phyloP scores from a whole-genome alignment of 2,888 invertebrate species.

The Onthophagus sagittarius region DNA sequence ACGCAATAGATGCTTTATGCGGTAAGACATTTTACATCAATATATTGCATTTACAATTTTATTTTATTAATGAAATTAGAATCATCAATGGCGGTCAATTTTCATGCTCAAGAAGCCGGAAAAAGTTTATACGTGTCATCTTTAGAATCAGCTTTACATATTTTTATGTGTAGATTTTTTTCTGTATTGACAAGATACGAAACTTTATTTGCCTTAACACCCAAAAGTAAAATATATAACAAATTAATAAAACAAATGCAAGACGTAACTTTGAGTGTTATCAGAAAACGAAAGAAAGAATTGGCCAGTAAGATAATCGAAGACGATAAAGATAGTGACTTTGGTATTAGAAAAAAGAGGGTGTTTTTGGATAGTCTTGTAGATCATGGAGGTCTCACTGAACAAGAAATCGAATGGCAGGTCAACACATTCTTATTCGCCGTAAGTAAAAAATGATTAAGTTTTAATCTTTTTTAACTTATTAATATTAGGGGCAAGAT shows the following conservation, averaged over 20 bases:
- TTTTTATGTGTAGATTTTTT: conserved; percentile 28
- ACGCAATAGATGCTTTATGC: conserved; percentile 47
- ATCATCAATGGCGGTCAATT: conserved; percentile 29
- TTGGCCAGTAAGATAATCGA: background rate
- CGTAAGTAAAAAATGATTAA: conserved; percentile 34
- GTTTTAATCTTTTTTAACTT: background rate
- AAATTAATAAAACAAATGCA: conserved; percentile 25
- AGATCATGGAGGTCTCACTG: conserved; percentile 47
- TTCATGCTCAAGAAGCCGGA: conserved; percentile 24
- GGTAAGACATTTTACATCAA: conserved; percentile 33
- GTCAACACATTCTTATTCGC: conserved; percentile 59
- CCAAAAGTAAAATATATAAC: conserved; percentile 24
- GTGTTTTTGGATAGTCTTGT: conserved; percentile 39
- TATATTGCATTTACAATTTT: background rate
- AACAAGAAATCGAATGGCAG: conserved; percentile 54
- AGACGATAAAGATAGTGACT: conserved; percentile 16
- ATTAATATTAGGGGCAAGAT: conserved; percentile 50
- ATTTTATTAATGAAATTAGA: conserved; percentile 20
- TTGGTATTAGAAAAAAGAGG: conserved; percentile 19
- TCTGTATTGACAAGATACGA: conserved; percentile 28
- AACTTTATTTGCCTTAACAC: conserved; percentile 26
- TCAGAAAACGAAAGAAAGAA: conserved; percentile 26
- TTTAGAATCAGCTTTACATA: conserved; percentile 24
- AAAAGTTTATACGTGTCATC: conserved; percentile 27
- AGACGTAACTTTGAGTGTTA: conserved; percentile 25